Base-by-base conservation (phyloP, 2,888 invertebrate genomes). In the Eupithecia abbreviata region DNA sequence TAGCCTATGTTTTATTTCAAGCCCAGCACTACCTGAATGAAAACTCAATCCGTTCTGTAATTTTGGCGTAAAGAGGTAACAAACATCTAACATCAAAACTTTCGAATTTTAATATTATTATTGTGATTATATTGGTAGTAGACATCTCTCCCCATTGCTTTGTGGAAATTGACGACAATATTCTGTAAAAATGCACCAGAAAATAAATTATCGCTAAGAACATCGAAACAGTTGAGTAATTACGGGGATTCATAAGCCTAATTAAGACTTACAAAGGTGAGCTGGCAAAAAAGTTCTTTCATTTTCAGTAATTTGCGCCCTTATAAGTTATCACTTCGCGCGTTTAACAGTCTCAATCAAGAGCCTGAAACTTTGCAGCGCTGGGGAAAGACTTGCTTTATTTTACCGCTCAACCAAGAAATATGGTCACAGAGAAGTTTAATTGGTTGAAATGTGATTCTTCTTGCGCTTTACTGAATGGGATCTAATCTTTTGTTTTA, bases 391-490 rank as follows among this genome's bases (percentile, higher is more conserved):
- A 84, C 86, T 84, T 80, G 79, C 80, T 80, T 81, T 76, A 85
- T 85, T 85, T 85, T 85, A 81, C 77, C 75, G 75, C 81, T 68
- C 77, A 82, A 84, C 81, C 83, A 77, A 75, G 77, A 73, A 80
- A 79, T 82, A 80, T 79, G 79, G 79, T 75, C 80, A 74, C 76
- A 66, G 72, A 79, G 84, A 87, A 85, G 83, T 88, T 89, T 90
- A 89, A 90, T 90, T 89, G 87, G 88, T 89, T 88, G 82, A 85
- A 87, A 86, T 86, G 86, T 83, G 83, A 84, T 84, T 84, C 86
- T 84, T 83, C 82, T 82, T 79, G n/a, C n/a, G 82, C 81, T 80
- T 73, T 69, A 73, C 79, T 79, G 72, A 75, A 78, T 75, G 76
- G 71, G 75, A 68, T 41, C 18, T 9, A 9, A 58, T 9, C 18